Evolutionary conservation across 92 coral and sea anemone genomes (phyloP).

Genomic region (Montipora capitata): DNA sequence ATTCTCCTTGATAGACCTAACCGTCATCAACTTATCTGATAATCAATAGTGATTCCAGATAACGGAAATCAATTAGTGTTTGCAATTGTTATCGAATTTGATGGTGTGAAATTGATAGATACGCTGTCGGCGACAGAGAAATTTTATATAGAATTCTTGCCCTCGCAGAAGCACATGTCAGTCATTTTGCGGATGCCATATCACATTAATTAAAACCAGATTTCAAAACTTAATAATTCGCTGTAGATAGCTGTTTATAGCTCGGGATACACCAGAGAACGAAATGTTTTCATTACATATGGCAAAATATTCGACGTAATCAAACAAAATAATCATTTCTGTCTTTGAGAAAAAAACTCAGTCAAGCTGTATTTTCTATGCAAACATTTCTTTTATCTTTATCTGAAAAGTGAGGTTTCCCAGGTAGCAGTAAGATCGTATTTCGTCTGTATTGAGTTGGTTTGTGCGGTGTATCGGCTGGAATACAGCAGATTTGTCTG

Average conservation of each 20-base stretch:
- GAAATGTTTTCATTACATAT: slow-evolving; percentile 24
- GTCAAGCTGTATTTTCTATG: slow-evolving; percentile 11
- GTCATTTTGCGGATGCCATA: background rate
- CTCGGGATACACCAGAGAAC: background rate
- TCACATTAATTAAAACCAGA: background rate
- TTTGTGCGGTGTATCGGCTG: background rate
- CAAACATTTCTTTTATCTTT: slow-evolving; percentile 12
- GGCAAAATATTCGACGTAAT: slow-evolving; percentile 16
- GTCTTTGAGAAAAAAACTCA: too few species aligned
- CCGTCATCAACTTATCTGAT: slow-evolving; percentile 38
- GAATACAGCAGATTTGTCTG: background rate
- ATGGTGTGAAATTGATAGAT: slow-evolving; percentile 16
- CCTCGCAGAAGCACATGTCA: background rate
- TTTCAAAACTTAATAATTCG: background rate
- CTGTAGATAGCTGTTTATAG: background rate
- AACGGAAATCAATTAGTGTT: slow-evolving; percentile 51
- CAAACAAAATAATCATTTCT: background rate
- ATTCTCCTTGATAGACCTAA: background rate
- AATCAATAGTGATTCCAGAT: slow-evolving; percentile 34
- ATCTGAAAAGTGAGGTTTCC: background rate
- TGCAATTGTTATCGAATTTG: slow-evolving; percentile 20
- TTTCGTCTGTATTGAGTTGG: slow-evolving; percentile 15
- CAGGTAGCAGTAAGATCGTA: slow-evolving; percentile 12
- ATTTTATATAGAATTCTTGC: background rate
- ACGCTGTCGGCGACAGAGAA: background rate